Percentiles rank a stretch among this genome's conserved stretches.
These are phyloP conservation scores for Rhinatrema bivittatum DNA, from an alignment of 2,797 vertebrate species.

Conservation along the genomic window DNA sequence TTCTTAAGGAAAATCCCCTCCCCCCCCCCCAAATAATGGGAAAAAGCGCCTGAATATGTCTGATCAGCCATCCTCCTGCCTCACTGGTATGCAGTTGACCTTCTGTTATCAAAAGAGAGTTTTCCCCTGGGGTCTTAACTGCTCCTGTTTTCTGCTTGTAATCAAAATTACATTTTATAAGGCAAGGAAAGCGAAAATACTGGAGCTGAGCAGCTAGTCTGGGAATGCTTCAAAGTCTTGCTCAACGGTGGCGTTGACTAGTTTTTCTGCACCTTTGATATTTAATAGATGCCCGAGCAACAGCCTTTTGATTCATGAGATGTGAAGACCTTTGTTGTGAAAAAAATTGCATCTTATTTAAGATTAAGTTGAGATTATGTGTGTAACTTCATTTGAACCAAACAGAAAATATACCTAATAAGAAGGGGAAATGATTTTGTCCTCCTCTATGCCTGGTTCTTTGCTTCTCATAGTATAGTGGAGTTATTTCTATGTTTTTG, in stretches of 20 bases:
- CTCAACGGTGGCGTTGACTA: not conserved
- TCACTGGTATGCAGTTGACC: constrained; percentile 28
- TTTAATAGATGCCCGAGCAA: not conserved
- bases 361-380: too few relatives aligned
- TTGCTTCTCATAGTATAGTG: too few relatives aligned
- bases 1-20: too few relatives aligned
- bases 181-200: constrained; percentile 10
- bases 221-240: constrained; percentile 17
- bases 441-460: too few relatives aligned
- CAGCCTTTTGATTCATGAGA: constrained; percentile 1
- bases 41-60: too few relatives aligned
- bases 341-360: too few relatives aligned
- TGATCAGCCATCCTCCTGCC: constrained; percentile 26
- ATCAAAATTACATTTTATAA: constrained; percentile 27
- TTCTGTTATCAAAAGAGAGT: constrained; percentile 30
- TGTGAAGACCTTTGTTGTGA: not conserved
- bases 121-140: constrained; percentile 30
- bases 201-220: constrained; percentile 6
- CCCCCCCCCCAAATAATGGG: too few relatives aligned
- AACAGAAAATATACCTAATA: too few relatives aligned
- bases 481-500: too few relatives aligned
- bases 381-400: too few relatives aligned
- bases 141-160: constrained; percentile 27
- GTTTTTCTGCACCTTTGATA: constrained; percentile 1
- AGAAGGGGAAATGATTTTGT: too few relatives aligned